Conservation (phyloP, 35 echinoderm and acorn worm genomes). For the Holothuria glaberrima region DNA sequence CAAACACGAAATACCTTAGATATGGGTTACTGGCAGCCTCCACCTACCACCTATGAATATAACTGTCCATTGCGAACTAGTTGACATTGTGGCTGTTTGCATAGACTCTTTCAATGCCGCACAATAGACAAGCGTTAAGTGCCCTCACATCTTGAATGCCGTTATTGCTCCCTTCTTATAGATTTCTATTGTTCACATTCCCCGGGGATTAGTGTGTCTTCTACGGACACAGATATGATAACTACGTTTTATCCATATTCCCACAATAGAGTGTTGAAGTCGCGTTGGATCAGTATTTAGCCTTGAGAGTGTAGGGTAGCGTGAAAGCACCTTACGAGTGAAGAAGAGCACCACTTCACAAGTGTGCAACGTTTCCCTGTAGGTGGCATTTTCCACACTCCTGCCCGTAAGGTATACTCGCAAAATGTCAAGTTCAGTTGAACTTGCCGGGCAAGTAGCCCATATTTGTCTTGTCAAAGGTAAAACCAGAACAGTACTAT, state of each 20-base stretch:
- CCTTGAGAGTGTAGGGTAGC: not conserved
- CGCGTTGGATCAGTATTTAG: constrained; percentile 17
- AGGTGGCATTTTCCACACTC: too few species aligned
- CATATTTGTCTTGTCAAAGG: too few species aligned
- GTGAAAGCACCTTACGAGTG: not conserved
- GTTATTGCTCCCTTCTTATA: not conserved
- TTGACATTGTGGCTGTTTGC: not conserved
- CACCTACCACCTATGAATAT: too few species aligned
- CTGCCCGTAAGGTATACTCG: too few species aligned
- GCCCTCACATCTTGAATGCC: not conserved
- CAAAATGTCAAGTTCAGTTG: too few species aligned
- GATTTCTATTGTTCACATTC: constrained; percentile 22
- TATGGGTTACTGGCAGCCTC: too few species aligned
- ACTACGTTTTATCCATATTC: constrained; percentile 17
- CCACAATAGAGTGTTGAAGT: constrained; percentile 16
- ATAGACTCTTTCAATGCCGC: not conserved
- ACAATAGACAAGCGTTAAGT: constrained; percentile 14
- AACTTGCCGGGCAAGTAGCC: too few species aligned
- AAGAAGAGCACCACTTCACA: too few species aligned
- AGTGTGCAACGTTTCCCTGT: too few species aligned
- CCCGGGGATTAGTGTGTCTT: constrained; percentile 5
- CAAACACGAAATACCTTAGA: too few species aligned
- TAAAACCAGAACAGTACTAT: too few species aligned
- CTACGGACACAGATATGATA: constrained; percentile 33
- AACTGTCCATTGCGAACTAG: too few species aligned